Evolutionary conservation across 92 coral and sea anemone genomes (phyloP).

Genomic region (Umimayanthus kanabou): DNA sequence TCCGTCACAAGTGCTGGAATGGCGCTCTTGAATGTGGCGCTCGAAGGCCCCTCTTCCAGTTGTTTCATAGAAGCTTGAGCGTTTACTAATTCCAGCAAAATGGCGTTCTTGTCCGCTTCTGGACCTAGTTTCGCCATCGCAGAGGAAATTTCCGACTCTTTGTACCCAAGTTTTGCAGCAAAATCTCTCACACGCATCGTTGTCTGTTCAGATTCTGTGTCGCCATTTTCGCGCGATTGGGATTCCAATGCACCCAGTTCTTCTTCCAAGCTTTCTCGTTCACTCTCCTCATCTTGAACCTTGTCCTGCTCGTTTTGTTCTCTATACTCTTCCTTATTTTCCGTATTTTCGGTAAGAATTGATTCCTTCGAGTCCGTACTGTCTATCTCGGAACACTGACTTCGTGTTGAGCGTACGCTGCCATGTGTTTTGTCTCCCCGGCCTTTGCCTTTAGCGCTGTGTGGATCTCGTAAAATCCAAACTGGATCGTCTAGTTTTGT

Average conservation of each 20-base stretch:
- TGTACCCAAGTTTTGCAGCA: conserved; percentile 85
- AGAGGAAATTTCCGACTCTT: conserved; percentile 68
- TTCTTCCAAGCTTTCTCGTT: conserved; percentile 24
- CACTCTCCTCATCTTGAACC: neutral
- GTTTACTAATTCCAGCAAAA: conserved; percentile 80
- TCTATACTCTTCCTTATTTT: neutral
- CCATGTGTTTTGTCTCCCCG: conserved; percentile 27
- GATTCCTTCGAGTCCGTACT: neutral
- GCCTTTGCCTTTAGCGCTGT: conserved; percentile 30
- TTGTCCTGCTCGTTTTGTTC: neutral
- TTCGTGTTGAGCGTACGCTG: neutral
- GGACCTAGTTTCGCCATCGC: conserved; percentile 85
- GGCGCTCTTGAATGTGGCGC: conserved; percentile 42
- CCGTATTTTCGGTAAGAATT: neutral
- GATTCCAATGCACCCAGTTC: neutral
- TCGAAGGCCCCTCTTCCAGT: conserved; percentile 87
- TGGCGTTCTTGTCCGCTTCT: conserved; percentile 79
- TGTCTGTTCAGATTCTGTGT: conserved; percentile 31
- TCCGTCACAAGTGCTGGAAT: conserved; percentile 56
- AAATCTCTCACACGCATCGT: conserved; percentile 63
- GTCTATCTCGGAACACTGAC: neutral
- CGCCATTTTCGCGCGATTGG: conserved; percentile 37
- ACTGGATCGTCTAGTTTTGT: conserved; percentile 11
- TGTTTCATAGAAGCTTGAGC: conserved; percentile 86
- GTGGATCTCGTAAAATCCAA: conserved; percentile 22